Evolutionary conservation across 1,140 invertebrate genomes (phyloP), one percentile per base, ranked within the genome.

Genomic region (Drosophila insularis): DNA sequence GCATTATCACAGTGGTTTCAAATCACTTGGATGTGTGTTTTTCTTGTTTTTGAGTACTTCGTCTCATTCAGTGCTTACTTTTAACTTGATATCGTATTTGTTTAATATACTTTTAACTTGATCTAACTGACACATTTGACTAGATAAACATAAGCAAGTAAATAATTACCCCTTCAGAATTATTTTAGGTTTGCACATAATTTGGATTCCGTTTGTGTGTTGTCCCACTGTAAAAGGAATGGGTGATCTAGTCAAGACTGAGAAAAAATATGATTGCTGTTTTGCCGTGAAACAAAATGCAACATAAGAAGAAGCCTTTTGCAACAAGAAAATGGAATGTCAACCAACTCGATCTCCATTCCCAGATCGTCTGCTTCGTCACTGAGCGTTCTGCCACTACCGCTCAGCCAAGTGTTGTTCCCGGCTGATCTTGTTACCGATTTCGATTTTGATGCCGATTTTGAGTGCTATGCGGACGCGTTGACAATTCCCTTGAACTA

Each of bases 371-470:
- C 19, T 54, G 39, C 43, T 68, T 65, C 61, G 8, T 32, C 35
- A 37, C 11, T 4, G 35, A 27, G 27, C 32, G 68, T 67, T 46
- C 71, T 86, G 77, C 56, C 32, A 35, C 32, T 35, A 11, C 1
- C 32, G 8, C 50, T 8, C 8, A 8, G 43, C 17, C 8, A 11
- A 21, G 17, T 50, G 43, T 50, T 50, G 17, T 50, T 50, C 17
- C 43, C 17, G 43, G 40, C 70, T 86, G 79, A 90, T 82, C 87
- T 90, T 90, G 80, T 90, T 90, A 90, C 81, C 87, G 87, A 90
- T 90, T 85, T 90, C 69, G 77, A 84, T 84, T 80, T 87, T 90
- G 79, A 86, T 87, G 87, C 63, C 76, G 86, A 90, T 90, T 90
- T 90, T 90, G 86, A 90, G 67, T 90, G 76, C 64, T 66, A 14